phyloP scores from a whole-genome alignment of 2,888 invertebrate species.

The Tetropium fuscum region DNA sequence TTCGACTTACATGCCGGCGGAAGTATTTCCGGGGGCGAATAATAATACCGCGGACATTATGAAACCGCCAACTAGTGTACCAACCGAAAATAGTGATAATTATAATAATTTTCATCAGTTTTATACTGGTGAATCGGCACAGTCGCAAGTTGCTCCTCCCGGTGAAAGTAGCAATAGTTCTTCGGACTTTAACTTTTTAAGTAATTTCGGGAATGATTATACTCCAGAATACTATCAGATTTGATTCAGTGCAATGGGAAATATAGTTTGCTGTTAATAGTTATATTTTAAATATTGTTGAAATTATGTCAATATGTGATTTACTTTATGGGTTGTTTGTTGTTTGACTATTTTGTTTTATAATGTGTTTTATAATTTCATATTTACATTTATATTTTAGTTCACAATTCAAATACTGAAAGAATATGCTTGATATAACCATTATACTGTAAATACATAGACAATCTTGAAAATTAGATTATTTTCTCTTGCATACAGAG shows the following conservation, averaged over 20 bases:
- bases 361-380: conserved; percentile 32
- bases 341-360: conserved; percentile 28
- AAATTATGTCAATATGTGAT: conserved; percentile 32
- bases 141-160: conserved; percentile 60
- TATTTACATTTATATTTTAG: conserved; percentile 22
- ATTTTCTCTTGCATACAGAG: neutral
- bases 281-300: conserved; percentile 42
- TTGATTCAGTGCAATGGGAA: conserved; percentile 66
- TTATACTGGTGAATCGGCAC: conserved; percentile 70
- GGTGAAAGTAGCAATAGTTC: conserved; percentile 91
- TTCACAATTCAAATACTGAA: conserved; percentile 2
- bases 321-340: conserved; percentile 31
- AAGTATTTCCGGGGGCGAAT: conserved; percentile 65
- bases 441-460: conserved; percentile 14
- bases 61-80: conserved; percentile 72
- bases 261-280: conserved; percentile 44
- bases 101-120: conserved; percentile 80
- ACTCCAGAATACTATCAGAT: conserved; percentile 91
- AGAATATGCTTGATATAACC: conserved; percentile 10
- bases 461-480: conserved; percentile 15
- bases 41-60: conserved; percentile 68
- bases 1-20: conserved; percentile 66
- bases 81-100: conserved; percentile 73
- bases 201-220: conserved; percentile 92
- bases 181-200: conserved; percentile 94